Evolutionary conservation across 2,888 invertebrate species (phyloP).

Genomic region (Biston stratarius): DNA sequence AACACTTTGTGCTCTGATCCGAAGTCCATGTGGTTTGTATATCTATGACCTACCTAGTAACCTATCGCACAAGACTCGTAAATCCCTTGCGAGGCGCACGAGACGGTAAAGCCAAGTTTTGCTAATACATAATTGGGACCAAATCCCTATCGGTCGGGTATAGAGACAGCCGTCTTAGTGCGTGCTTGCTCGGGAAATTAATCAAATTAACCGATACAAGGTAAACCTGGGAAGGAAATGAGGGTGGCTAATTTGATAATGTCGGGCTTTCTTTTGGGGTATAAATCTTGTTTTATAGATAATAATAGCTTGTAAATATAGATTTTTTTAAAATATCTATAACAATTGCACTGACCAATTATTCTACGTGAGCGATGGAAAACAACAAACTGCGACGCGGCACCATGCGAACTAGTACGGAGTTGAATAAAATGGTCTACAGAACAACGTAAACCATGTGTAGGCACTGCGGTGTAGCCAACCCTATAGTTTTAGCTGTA

Average conservation of each 20-base stretch:
- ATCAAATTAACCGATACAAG: slow-evolving; percentile 80
- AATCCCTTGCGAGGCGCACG: slow-evolving; percentile 69
- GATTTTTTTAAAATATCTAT: too few species aligned
- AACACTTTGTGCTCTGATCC: background rate
- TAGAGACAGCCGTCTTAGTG: slow-evolving; percentile 76
- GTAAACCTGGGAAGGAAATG: slow-evolving; percentile 63
- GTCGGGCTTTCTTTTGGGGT: slow-evolving; percentile 41
- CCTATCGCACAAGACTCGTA: slow-evolving; percentile 49
- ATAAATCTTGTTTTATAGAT: slow-evolving; percentile 29
- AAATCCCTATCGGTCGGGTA: slow-evolving; percentile 77
- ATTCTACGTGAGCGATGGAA: too few species aligned
- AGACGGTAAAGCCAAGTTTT: slow-evolving; percentile 74
- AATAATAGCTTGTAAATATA: background rate
- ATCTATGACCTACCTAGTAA: slow-evolving; percentile 14
- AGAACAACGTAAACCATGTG: too few species aligned
- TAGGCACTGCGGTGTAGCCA: too few species aligned
- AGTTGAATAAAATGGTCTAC: too few species aligned
- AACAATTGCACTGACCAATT: too few species aligned
- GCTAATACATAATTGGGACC: slow-evolving; percentile 82
- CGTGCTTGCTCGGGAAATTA: slow-evolving; percentile 79
- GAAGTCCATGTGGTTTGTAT: background rate
- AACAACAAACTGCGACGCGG: too few species aligned
- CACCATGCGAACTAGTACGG: too few species aligned
- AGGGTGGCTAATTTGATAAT: slow-evolving; percentile 53
- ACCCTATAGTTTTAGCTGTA: too few species aligned